Evolutionary conservation across 2,888 invertebrate species (phyloP), one percentile per base, ranked within the genome.

Genomic region (Eustalomyia histrio): DNA sequence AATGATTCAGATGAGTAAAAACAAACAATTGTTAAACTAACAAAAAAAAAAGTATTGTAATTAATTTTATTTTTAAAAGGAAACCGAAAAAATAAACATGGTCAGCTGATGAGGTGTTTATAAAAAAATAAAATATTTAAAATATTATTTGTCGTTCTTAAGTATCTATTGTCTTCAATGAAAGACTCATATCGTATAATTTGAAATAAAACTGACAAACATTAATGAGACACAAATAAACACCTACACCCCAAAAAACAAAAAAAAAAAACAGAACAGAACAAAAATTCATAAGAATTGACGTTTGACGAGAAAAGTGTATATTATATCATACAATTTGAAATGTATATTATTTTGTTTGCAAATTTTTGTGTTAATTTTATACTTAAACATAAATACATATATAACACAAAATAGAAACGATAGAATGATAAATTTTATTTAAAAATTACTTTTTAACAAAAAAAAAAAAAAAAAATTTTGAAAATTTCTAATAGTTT

Each of bases 31-130:
- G 18, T 47, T 58, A 76, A 73, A 61, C 21, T 71, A 58, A 39
- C 21, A 29, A 67, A 69, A 57, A 69, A 73, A 67, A 69, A 55
- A 69, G 68, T 65, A 65, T 35, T 61, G 24, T 74, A 74, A 74
- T 81, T 74, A 78, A 53, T 71, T 71, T 63, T 58, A 24, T 52
- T 73, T 73, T 64, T 64, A 17, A 69, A 74, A 69, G 50, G 29
- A 21, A 33, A 43, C 67, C 47, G 65, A 52, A 63, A 61, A 29
- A 47, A 43, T 9, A 17, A 29, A 60, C 29, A 14, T 53, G 9
- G 43, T 78, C 76, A 78, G 71, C 76, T 78, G 76, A 78, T 65
- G 39, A 57, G n/a, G 14, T 47, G 24, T 72, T 24, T n/a, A 10
- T 29, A 6, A 29, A 29, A n/a, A 57, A 6, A 7, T 18, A 16